Evolutionary conservation across 2,113 vertebrate species (phyloP).

Genomic region (Natator depressus): DNA sequence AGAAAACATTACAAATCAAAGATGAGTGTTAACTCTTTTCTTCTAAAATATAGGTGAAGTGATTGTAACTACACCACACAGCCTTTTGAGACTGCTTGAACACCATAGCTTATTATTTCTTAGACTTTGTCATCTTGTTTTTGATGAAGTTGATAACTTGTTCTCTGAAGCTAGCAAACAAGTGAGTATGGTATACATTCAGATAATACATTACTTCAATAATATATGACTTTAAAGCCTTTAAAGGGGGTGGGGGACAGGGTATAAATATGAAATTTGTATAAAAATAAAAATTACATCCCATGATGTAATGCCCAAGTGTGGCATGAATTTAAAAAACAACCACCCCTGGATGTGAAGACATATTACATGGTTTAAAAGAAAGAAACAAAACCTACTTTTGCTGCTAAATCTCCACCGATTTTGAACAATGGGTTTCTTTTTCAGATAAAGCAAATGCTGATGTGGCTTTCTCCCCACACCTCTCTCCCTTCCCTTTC

Average conservation of each 20-base stretch:
- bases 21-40: not conserved
- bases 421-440: not conserved
- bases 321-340: not conserved
- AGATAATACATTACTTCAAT: not conserved
- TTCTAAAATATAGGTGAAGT: conserved; percentile 81
- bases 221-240: not conserved
- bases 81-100: conserved; percentile 83
- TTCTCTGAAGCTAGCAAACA: conserved; percentile 81
- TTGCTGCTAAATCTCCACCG: not conserved
- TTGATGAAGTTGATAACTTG: conserved; percentile 86
- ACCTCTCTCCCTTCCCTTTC: not conserved
- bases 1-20: not conserved
- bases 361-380: not conserved
- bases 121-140: conserved; percentile 86
- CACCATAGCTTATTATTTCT: conserved; percentile 81
- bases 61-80: conserved; percentile 88
- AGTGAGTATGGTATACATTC: conserved; percentile 64
- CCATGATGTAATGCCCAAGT: not conserved
- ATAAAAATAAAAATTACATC: not conserved
- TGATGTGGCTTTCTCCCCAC: not conserved
- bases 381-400: not conserved
- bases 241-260: not conserved
- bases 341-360: not conserved
- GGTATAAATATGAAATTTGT: not conserved
- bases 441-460: not conserved